phyloP scores from a whole-genome alignment of 2,888 invertebrate species.

The Coelinius sp. region DNA sequence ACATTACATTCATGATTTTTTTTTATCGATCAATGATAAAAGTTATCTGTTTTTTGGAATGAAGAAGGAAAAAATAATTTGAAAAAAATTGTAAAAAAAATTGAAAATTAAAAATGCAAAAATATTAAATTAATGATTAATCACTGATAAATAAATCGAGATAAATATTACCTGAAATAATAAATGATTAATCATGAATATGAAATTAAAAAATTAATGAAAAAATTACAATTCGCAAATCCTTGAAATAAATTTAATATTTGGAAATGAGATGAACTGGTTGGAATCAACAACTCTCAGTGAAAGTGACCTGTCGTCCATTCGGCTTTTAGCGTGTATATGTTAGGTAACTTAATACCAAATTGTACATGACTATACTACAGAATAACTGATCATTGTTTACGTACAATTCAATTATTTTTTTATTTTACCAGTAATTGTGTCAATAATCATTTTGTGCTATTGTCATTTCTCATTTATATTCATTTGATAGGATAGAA shows the following conservation, averaged over 20 bases:
- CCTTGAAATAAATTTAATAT: neutral
- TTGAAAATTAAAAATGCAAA: no score
- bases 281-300: neutral
- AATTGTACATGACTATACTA: conserved; percentile 2
- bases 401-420: neutral
- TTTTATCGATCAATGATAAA: no score
- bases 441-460: neutral
- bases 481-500: neutral
- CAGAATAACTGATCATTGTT: neutral
- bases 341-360: neutral
- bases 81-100: no score
- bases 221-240: no score
- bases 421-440: neutral
- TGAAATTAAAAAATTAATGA: neutral
- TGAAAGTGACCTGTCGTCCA: conserved; percentile 15
- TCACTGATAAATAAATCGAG: neutral
- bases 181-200: no score
- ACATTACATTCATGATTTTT: no score
- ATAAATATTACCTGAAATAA: neutral
- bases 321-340: conserved; percentile 12
- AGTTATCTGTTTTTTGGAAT: no score
- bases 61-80: neutral
- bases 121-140: neutral
- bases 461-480: neutral
- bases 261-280: neutral